A percentile compares a stretch with the other conserved stretches of the same genome.
These are phyloP conservation scores for Tapirus indicus DNA, from an alignment of 2,797 vertebrate species.

Conservation along the genomic window DNA sequence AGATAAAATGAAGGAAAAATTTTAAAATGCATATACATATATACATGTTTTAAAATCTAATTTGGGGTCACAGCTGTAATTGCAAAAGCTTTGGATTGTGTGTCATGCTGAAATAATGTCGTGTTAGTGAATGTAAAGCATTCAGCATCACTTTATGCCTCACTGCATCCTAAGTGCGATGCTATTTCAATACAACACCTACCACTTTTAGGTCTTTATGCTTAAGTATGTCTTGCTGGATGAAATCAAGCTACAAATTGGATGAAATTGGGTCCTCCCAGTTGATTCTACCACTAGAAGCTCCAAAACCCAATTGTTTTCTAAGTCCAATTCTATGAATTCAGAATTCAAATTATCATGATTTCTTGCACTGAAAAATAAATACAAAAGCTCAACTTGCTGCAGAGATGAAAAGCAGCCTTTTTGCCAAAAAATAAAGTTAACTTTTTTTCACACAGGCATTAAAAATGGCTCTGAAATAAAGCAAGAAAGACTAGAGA, in stretches of 20 bases:
- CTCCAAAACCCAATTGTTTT: slow-evolving; percentile 57
- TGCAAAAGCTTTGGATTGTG: slow-evolving; percentile 68
- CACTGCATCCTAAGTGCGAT: slow-evolving; percentile 79
- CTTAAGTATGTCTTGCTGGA: slow-evolving; percentile 82
- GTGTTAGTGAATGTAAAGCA: slow-evolving; percentile 71
- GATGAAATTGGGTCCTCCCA: slow-evolving; percentile 71
- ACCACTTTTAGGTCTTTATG: slow-evolving; percentile 82
- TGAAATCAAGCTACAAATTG: slow-evolving; percentile 80
- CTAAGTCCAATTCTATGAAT: slow-evolving; percentile 60
- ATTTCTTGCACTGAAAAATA: slow-evolving; percentile 78
- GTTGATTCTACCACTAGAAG: slow-evolving; percentile 38
- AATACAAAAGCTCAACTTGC: slow-evolving; percentile 78
- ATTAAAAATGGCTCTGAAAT: slow-evolving; percentile 45
- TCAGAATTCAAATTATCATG: slow-evolving; percentile 72
- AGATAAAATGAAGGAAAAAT: slow-evolving; percentile 63
- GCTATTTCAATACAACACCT: slow-evolving; percentile 84
- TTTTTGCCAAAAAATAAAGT: slow-evolving; percentile 63
- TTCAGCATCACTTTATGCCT: slow-evolving; percentile 80
- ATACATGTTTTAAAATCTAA: slow-evolving; percentile 76
- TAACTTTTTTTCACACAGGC: slow-evolving; percentile 24
- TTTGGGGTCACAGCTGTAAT: slow-evolving; percentile 82
- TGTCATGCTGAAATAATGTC: slow-evolving; percentile 82
- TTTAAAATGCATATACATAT: slow-evolving; percentile 75
- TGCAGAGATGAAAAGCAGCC: slow-evolving; percentile 54
- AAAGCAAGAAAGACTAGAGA: neutral